Conservation (phyloP, 2,888 invertebrate genomes). For the Heliconius erato region DNA sequence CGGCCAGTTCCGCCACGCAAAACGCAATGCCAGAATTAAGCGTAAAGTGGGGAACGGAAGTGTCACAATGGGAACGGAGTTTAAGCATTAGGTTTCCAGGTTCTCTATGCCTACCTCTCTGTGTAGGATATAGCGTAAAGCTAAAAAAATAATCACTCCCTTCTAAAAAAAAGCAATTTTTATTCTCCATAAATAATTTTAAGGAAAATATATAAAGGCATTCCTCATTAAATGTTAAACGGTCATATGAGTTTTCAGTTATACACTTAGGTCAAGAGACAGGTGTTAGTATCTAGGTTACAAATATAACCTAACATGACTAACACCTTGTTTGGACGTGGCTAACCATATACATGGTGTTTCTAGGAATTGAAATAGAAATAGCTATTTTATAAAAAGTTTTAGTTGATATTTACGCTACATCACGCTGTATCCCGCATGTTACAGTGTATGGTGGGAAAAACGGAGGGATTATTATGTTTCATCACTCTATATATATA, state of each 20-base stretch:
- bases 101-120: too few relatives aligned
- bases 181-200: background rate
- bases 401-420: background rate
- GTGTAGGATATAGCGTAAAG: too few relatives aligned
- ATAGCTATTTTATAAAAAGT: background rate
- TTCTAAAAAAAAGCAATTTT: too few relatives aligned
- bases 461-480: background rate
- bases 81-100: too few relatives aligned
- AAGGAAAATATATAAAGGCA: background rate
- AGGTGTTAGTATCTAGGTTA: slow-evolving; percentile 20
- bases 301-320: slow-evolving; percentile 16
- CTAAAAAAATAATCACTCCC: too few relatives aligned
- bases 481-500: background rate
- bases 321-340: slow-evolving; percentile 9
- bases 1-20: too few relatives aligned
- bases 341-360: background rate
- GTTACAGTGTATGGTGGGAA: background rate
- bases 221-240: background rate
- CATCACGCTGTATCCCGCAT: background rate
- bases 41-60: too few relatives aligned
- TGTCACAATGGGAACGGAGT: too few relatives aligned
- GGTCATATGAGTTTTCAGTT: background rate
- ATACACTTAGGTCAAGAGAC: slow-evolving; percentile 20
- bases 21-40: too few relatives aligned
- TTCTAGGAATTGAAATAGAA: slow-evolving; percentile 2